A percentile compares a stretch with the other conserved stretches of the same genome.
Evolutionary conservation across 2,113 vertebrate genomes (phyloP).

Genomic region (Apteryx mantelli): DNA sequence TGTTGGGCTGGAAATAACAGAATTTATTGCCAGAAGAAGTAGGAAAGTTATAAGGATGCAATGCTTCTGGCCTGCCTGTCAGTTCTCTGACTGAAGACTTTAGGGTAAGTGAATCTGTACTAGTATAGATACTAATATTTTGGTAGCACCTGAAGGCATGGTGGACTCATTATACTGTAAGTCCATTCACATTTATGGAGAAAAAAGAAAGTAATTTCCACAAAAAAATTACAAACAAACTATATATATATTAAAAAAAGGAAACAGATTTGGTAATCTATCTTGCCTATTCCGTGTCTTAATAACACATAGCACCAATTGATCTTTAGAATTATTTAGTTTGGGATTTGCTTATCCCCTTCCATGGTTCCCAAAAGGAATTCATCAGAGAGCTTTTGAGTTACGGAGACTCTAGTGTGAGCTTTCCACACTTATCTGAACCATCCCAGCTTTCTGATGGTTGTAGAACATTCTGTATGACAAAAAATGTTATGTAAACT

Average conservation of each 20-base stretch:
- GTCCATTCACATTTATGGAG: neutral
- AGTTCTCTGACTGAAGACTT: conserved; percentile 1
- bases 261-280: neutral
- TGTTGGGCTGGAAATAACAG: neutral
- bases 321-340: neutral
- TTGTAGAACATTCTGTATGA: neutral
- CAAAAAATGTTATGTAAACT: conserved; percentile 1
- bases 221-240: neutral
- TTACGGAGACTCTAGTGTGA: neutral
- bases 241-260: neutral
- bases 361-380: neutral
- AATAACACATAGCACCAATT: neutral
- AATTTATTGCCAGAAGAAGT: neutral
- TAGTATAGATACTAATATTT: neutral
- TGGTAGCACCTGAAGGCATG: neutral
- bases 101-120: neutral
- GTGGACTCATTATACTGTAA: neutral
- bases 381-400: conserved; percentile 1
- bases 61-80: neutral
- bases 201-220: neutral
- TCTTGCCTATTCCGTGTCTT: neutral
- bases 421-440: neutral
- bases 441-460: neutral
- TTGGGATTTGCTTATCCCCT: neutral
- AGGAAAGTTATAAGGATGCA: neutral